phyloP scores from a whole-genome alignment of 2,113 vertebrate species.

The Microcebus murinus region DNA sequence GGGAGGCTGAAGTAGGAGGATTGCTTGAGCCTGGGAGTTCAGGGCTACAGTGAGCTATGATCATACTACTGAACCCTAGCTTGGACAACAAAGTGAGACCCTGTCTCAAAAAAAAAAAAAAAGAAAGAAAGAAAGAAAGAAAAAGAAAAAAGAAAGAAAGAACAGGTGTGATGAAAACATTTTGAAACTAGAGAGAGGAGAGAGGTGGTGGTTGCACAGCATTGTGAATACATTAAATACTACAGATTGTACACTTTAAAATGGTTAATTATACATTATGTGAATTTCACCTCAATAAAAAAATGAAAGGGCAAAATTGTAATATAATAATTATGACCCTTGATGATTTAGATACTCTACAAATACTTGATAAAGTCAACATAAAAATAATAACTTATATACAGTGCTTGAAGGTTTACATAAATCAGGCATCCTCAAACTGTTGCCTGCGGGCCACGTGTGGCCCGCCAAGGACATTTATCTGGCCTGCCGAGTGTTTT shows the following conservation, averaged over 20 bases:
- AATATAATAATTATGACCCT: background rate
- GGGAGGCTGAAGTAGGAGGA: background rate
- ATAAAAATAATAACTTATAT: background rate
- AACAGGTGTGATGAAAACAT: background rate
- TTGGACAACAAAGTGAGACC: background rate
- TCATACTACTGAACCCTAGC: background rate
- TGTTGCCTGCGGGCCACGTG: no score
- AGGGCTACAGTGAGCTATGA: background rate
- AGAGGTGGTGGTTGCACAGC: background rate
- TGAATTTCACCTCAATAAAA: slow-evolving; percentile 33
- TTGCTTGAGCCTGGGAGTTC: background rate
- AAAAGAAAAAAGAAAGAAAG: background rate
- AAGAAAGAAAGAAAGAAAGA: no score
- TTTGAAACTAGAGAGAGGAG: background rate
- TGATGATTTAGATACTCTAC: background rate
- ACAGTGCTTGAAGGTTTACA: background rate
- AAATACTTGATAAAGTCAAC: background rate
- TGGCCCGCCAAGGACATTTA: no score
- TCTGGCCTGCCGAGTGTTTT: no score
- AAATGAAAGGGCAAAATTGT: background rate
- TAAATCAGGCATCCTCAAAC: background rate
- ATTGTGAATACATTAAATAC: background rate
- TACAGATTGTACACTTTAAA: background rate
- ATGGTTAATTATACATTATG: background rate
- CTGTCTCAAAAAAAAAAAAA: background rate